Percentiles rank a stretch among this genome's conserved stretches.
These are phyloP conservation scores for Augiades crinisus DNA, from an alignment of 2,888 invertebrate genomes.

Conservation along the genomic window DNA sequence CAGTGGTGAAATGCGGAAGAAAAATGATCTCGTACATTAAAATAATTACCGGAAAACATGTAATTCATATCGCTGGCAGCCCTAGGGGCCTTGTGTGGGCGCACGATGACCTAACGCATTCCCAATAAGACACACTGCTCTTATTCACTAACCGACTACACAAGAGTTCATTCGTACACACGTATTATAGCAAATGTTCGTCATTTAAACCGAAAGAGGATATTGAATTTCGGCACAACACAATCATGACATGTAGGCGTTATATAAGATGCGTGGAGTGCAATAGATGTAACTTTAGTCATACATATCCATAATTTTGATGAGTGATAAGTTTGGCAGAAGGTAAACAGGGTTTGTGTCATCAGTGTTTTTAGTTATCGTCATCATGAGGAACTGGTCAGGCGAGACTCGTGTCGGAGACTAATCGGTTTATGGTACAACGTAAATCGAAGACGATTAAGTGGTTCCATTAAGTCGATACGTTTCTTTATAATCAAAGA, in stretches of 20 bases:
- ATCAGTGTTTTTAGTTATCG: neutral
- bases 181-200: constrained; percentile 5
- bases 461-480: no score
- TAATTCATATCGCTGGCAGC: neutral
- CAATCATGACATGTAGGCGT: neutral
- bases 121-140: constrained; percentile 25
- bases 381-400: neutral
- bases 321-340: neutral
- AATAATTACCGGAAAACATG: no score
- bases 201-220: constrained; percentile 2
- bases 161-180: constrained; percentile 15
- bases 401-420: neutral
- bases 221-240: neutral
- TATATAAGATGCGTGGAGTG: neutral
- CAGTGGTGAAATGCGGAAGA: no score
- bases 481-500: no score
- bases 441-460: no score
- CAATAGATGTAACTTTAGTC: neutral
- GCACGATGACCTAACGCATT: constrained; percentile 28
- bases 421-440: neutral
- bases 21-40: no score
- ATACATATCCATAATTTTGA: neutral
- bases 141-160: constrained; percentile 13
- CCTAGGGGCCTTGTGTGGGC: constrained; percentile 20
- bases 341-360: neutral